Conservation (phyloP, 1,140 invertebrate species). For the Scaptomyza montana region DNA sequence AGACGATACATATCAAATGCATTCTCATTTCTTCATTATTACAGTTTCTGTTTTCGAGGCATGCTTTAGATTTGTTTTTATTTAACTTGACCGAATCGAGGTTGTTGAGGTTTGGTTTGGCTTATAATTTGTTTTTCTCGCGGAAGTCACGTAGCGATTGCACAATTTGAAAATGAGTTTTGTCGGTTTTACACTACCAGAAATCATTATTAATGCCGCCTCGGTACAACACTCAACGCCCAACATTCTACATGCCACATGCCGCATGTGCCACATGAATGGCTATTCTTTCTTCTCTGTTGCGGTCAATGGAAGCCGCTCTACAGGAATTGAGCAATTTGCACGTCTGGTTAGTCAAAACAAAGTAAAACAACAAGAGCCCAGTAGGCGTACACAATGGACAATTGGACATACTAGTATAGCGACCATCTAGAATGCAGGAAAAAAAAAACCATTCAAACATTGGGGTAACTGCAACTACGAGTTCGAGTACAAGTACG, state of each 20-base stretch:
- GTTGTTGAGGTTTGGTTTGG: conserved; percentile 7
- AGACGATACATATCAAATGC: background rate
- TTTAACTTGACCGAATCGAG: conserved; percentile 8
- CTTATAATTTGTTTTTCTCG: conserved; percentile 59
- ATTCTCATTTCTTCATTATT: background rate
- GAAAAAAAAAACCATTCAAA: conserved; percentile 51
- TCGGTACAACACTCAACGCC: conserved; percentile 19
- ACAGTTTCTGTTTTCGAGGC: background rate
- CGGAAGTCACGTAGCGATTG: conserved; percentile 76
- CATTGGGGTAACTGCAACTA: conserved; percentile 21
- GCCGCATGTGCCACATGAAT: conserved; percentile 33
- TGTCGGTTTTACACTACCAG: conserved; percentile 69
- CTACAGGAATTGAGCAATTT: conserved; percentile 75
- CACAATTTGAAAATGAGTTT: conserved; percentile 82
- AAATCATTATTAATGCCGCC: conserved; percentile 59
- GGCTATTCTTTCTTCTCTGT: conserved; percentile 36
- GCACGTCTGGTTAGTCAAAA: conserved; percentile 73
- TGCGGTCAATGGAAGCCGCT: conserved; percentile 76
- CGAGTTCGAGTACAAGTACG: conserved; percentile 6
- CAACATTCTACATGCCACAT: conserved; percentile 23
- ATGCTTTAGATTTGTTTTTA: conserved; percentile 25
- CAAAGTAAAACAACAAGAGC: conserved; percentile 68
- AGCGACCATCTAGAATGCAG: conserved; percentile 32
- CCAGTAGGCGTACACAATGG: conserved; percentile 31
- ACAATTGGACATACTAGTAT: conserved; percentile 46